These are phyloP conservation scores for Lampropteryx suffumata DNA, from an alignment of 2,888 invertebrate species.

Conservation along the genomic window DNA sequence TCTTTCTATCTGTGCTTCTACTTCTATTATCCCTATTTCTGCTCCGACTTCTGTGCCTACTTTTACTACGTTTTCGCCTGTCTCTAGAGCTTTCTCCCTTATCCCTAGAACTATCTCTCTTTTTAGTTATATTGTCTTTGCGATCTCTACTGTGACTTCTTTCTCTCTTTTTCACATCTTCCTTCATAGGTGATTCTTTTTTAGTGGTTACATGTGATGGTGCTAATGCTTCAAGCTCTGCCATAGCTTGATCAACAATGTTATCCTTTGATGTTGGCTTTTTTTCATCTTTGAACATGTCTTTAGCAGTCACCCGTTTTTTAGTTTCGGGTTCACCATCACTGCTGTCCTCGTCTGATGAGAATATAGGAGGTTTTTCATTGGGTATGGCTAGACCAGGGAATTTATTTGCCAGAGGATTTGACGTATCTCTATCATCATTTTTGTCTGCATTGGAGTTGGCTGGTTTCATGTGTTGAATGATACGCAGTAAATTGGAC, in stretches of 20 bases:
- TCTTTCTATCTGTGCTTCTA: conserved; percentile 50
- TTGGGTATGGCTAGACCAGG: conserved; percentile 93
- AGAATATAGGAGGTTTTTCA: conserved; percentile 79
- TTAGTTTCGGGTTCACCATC: conserved; percentile 61
- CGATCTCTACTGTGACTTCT: conserved; percentile 51
- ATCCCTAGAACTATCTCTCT: conserved; percentile 54
- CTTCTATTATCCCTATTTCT: conserved; percentile 46
- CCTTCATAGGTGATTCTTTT: conserved; percentile 40
- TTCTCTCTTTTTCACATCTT: conserved; percentile 49
- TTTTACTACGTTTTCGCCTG: conserved; percentile 47
- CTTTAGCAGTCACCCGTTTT: conserved; percentile 66
- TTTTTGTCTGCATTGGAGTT: conserved; percentile 49
- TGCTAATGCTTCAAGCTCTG: conserved; percentile 92
- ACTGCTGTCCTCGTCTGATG: conserved; percentile 56
- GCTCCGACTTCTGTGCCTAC: conserved; percentile 43
- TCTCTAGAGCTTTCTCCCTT: conserved; percentile 55
- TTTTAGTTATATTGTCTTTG: conserved; percentile 47
- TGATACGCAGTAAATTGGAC: conserved; percentile 95
- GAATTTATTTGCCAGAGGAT: conserved; percentile 87
- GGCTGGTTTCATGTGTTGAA: conserved; percentile 95
- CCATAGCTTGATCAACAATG: conserved; percentile 91
- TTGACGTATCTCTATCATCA: conserved; percentile 55
- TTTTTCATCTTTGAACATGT: conserved; percentile 68
- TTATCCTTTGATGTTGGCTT: conserved; percentile 63
- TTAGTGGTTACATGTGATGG: conserved; percentile 79